Conservation (phyloP, 2,888 invertebrate genomes). For the Melinopterus prodromus region DNA sequence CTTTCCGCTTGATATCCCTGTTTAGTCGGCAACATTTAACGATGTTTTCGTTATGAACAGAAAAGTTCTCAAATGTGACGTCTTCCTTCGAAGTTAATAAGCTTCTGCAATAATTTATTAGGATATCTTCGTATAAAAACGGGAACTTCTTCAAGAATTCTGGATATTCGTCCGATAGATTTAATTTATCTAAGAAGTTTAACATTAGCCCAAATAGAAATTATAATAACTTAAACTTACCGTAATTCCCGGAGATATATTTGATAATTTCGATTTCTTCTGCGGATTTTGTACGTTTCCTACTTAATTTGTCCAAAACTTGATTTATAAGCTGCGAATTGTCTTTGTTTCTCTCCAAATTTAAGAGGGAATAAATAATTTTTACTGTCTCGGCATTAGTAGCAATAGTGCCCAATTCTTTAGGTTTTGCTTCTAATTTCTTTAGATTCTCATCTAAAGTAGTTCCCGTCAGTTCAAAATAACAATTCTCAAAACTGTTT, state of each 20-base stretch:
- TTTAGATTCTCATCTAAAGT: neutral
- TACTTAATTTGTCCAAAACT: conserved; percentile 21
- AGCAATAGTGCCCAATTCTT: neutral
- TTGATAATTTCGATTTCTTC: conserved; percentile 21
- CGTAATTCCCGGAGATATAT: conserved; percentile 16
- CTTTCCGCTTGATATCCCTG: neutral
- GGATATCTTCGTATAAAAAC: conserved; percentile 28
- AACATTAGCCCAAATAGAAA: conserved; percentile 8
- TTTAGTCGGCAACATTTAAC: neutral
- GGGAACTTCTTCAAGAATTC: conserved; percentile 26
- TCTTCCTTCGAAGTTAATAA: conserved; percentile 13
- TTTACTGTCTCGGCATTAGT: conserved; percentile 21
- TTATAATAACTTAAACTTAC: neutral
- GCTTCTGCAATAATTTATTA: conserved; percentile 20
- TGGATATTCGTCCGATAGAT: conserved; percentile 11
- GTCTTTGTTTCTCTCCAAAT: conserved; percentile 15
- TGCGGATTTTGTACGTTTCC: conserved; percentile 8
- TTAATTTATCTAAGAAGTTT: neutral
- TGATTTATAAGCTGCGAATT: neutral
- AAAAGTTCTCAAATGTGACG: conserved; percentile 25
- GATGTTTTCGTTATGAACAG: conserved; percentile 9
- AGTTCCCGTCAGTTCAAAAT: neutral
- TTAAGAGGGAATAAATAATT: conserved; percentile 21
- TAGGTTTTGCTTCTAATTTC: neutral
- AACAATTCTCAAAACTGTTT: conserved; percentile 19